Evolutionary conservation across 2,888 invertebrate species (phyloP).

Genomic region (Nemoura dubitans): DNA sequence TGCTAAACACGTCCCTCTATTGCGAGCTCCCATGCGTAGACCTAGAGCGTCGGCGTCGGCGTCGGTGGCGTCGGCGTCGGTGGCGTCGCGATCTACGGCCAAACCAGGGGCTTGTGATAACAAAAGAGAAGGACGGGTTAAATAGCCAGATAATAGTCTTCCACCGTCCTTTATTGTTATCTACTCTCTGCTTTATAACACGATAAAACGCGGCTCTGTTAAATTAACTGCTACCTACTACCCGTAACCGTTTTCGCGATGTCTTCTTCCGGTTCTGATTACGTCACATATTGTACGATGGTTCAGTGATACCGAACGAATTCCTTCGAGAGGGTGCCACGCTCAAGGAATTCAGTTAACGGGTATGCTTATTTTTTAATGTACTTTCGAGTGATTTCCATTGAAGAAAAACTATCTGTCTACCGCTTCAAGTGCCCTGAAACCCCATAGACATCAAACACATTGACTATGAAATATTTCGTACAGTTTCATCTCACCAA

Average conservation of each 20-base stretch:
- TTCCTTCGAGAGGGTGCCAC: too few species aligned
- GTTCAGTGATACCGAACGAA: too few species aligned
- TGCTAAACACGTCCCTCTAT: conserved; percentile 42
- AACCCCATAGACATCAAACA: too few species aligned
- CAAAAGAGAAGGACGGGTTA: conserved; percentile 21
- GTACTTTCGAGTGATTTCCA: too few species aligned
- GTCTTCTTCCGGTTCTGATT: not conserved
- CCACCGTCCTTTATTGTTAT: conserved; percentile 29
- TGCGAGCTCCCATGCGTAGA: conserved; percentile 21
- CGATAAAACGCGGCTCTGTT: conserved; percentile 9
- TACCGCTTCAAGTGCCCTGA: too few species aligned
- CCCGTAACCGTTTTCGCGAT: not conserved
- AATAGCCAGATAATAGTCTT: conserved; percentile 36
- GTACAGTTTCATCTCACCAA: too few species aligned
- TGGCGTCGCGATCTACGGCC: not conserved
- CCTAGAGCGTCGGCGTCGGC: conserved; percentile 8
- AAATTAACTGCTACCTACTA: conserved; percentile 18
- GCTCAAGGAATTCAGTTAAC: too few species aligned
- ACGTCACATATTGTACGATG: not conserved
- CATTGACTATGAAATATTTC: too few species aligned
- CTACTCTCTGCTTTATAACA: conserved; percentile 10
- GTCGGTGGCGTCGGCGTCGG: not conserved
- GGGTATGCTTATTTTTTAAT: too few species aligned
- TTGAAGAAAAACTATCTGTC: too few species aligned
- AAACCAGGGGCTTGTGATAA: conserved; percentile 1